Evolutionary conservation across 2,888 invertebrate species (phyloP).

Genomic region (Coremacera marginata): DNA sequence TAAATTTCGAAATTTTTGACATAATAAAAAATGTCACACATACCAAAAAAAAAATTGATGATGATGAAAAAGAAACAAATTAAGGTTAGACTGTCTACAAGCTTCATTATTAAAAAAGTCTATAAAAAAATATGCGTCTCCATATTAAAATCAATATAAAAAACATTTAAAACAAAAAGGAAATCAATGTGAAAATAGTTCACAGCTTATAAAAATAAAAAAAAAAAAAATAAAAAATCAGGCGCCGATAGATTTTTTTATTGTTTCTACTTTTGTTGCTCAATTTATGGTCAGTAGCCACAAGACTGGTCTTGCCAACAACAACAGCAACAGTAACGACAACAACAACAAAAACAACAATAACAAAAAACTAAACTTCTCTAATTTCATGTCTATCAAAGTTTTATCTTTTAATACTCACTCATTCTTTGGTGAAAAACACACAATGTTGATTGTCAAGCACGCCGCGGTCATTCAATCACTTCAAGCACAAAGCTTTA

Average conservation of each 20-base stretch:
- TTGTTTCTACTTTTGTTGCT: background rate
- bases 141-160: background rate
- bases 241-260: background rate
- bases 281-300: background rate
- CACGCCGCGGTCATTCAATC: background rate
- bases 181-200: too few species aligned
- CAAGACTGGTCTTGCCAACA: background rate
- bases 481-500: conserved; percentile 6
- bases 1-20: too few species aligned
- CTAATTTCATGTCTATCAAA: too few species aligned
- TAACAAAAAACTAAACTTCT: too few species aligned
- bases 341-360: too few species aligned
- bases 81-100: background rate
- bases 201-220: too few species aligned
- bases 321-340: too few species aligned
- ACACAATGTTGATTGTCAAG: conserved; percentile 7
- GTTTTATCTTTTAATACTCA: too few species aligned
- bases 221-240: too few species aligned
- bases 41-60: too few species aligned
- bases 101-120: background rate
- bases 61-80: background rate
- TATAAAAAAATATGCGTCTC: background rate
- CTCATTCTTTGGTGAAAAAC: background rate
- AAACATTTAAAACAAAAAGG: background rate
- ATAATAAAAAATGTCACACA: too few species aligned